phyloP scores from a whole-genome alignment of 2,888 invertebrate genomes.

The Latrodectus elegans region DNA sequence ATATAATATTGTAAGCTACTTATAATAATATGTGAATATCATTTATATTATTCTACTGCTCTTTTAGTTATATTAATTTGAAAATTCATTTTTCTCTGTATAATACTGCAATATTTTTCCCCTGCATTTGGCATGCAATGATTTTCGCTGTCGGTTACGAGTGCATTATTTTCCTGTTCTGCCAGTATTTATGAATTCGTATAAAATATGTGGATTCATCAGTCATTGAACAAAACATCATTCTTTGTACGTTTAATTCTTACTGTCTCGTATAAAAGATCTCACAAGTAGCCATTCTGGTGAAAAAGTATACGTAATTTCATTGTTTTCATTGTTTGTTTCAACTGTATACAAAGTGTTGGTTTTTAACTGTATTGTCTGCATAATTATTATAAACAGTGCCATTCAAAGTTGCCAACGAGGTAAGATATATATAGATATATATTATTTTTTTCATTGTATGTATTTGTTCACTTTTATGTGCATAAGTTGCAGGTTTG shows the following conservation, averaged over 20 bases:
- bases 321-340: constrained; percentile 66
- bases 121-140: too few species aligned
- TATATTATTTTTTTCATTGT: constrained; percentile 50
- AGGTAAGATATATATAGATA: constrained; percentile 67
- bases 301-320: constrained; percentile 66
- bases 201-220: constrained; percentile 49
- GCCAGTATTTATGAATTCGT: constrained; percentile 58
- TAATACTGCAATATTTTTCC: too few species aligned
- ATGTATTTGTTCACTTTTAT: constrained; percentile 64
- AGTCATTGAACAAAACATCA: constrained; percentile 69
- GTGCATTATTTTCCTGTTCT: constrained; percentile 39
- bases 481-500: constrained; percentile 67
- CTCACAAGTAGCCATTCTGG: constrained; percentile 65
- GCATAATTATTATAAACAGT: constrained; percentile 65
- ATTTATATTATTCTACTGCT: too few species aligned
- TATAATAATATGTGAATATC: too few species aligned
- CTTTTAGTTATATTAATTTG: too few species aligned
- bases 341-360: constrained; percentile 57
- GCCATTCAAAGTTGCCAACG: constrained; percentile 70
- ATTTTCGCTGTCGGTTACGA: too few species aligned
- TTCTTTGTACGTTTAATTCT: constrained; percentile 61
- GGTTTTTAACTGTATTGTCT: constrained; percentile 65
- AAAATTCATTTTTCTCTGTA: too few species aligned
- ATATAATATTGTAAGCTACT: too few species aligned
- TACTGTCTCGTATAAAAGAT: constrained; percentile 56